Conservation (phyloP, 2,888 invertebrate genomes). For the Phengaris alcon region DNA sequence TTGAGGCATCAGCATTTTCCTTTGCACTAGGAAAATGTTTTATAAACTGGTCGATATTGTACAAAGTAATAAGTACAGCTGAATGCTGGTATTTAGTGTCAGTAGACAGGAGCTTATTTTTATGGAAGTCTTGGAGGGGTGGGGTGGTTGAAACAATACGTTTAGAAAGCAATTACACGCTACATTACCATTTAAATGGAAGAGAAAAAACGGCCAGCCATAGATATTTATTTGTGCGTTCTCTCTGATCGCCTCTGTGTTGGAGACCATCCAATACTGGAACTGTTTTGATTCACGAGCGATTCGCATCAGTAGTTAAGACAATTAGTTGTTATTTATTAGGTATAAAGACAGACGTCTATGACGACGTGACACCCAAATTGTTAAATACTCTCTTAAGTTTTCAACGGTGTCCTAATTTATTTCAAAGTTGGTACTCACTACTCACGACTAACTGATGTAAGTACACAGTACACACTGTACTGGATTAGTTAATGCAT, state of each 20-base stretch:
- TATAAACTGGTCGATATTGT: too few relatives aligned
- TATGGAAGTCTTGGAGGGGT: neutral
- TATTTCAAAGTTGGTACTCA: too few relatives aligned
- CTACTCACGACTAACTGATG: too few relatives aligned
- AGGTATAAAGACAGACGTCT: neutral
- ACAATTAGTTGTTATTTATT: neutral
- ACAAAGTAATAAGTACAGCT: too few relatives aligned
- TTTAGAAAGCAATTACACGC: neutral
- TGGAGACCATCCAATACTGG: neutral
- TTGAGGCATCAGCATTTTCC: too few relatives aligned
- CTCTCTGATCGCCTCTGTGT: neutral
- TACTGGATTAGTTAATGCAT: too few relatives aligned
- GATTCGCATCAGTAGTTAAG: neutral
- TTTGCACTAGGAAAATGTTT: too few relatives aligned
- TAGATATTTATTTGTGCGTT: constrained; percentile 12
- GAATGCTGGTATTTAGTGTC: too few relatives aligned
- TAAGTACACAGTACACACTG: too few relatives aligned
- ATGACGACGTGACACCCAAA: neutral
- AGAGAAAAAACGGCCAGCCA: neutral
- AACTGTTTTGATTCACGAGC: neutral
- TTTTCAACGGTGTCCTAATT: too few relatives aligned
- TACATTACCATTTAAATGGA: neutral
- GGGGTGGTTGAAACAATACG: neutral
- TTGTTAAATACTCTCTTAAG: too few relatives aligned
- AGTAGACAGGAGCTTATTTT: neutral